These are phyloP conservation scores for Polypedilum pembai DNA, from an alignment of 1,140 invertebrate genomes.

Conservation along the genomic window DNA sequence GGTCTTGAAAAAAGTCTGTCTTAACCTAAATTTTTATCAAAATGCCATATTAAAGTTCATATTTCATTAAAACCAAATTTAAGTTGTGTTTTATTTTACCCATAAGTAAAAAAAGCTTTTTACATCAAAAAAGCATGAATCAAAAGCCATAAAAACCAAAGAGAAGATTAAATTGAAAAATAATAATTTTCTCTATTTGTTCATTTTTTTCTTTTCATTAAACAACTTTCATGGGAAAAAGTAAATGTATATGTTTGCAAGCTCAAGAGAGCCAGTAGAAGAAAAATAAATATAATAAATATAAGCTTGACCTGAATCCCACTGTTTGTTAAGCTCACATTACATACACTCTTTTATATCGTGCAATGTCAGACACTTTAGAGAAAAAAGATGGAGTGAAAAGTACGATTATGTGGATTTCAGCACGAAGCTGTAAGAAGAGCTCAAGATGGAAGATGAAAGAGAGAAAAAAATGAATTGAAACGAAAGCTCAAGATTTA, in stretches of 20 bases:
- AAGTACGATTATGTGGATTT: slow-evolving; percentile 6
- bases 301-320: slow-evolving; percentile 21
- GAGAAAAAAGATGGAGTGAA: neutral
- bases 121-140: no score
- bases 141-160: no score
- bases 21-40: no score
- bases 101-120: no score
- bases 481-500: slow-evolving; percentile 4
- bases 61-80: no score
- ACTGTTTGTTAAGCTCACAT: slow-evolving; percentile 5
- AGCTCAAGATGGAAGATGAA: neutral
- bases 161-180: no score
- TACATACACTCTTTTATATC: neutral
- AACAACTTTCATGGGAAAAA: neutral
- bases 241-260: neutral
- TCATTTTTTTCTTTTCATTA: neutral
- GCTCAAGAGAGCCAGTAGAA: neutral
- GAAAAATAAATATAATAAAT: slow-evolving; percentile 24
- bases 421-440: neutral
- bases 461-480: neutral
- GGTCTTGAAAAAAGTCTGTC: no score
- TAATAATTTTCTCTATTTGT: no score
- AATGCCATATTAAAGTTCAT: no score
- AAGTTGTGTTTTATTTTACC: no score
- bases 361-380: neutral